A percentile compares a stretch with the other conserved stretches of the same genome.
phyloP scores from a whole-genome alignment of 2,113 vertebrate species.

The Cheilinus undulatus region DNA sequence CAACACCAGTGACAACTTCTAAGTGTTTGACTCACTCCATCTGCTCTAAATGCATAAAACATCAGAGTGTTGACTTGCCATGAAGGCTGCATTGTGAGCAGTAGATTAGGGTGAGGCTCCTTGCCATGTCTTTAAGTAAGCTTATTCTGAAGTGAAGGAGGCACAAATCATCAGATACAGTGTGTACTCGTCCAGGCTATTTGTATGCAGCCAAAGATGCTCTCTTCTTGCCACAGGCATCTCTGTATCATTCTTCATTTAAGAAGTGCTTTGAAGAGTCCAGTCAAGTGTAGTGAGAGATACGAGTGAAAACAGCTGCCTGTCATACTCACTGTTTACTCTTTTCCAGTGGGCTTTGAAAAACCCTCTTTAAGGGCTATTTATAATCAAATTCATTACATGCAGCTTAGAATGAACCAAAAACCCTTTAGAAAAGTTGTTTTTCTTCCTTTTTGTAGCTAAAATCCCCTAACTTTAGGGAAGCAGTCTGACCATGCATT shows the following conservation, averaged over 20 bases:
- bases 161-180: conserved; percentile 68
- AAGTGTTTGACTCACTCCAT: conserved; percentile 58
- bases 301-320: conserved; percentile 69
- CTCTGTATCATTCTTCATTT: conserved; percentile 75
- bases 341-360: conserved; percentile 62
- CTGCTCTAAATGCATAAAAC: conserved; percentile 67
- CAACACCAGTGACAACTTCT: conserved; percentile 38
- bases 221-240: conserved; percentile 68
- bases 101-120: conserved; percentile 63
- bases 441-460: conserved; percentile 11
- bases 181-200: conserved; percentile 52
- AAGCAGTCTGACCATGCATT: conserved; percentile 11
- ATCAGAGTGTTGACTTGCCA: conserved; percentile 56
- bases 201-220: conserved; percentile 72
- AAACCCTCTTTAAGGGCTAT: conserved; percentile 58
- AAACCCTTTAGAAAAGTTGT: conserved; percentile 27
- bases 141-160: conserved; percentile 52
- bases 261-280: conserved; percentile 77
- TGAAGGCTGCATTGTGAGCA: conserved; percentile 64
- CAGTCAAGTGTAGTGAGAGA: conserved; percentile 69
- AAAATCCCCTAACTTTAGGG: conserved; percentile 3
- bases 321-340: conserved; percentile 70
- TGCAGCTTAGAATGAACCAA: conserved; percentile 28
- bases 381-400: conserved; percentile 69
- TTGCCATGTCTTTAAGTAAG: conserved; percentile 60